phyloP scores from a whole-genome alignment of 2,888 invertebrate genomes.

The Fragum whitleyi region DNA sequence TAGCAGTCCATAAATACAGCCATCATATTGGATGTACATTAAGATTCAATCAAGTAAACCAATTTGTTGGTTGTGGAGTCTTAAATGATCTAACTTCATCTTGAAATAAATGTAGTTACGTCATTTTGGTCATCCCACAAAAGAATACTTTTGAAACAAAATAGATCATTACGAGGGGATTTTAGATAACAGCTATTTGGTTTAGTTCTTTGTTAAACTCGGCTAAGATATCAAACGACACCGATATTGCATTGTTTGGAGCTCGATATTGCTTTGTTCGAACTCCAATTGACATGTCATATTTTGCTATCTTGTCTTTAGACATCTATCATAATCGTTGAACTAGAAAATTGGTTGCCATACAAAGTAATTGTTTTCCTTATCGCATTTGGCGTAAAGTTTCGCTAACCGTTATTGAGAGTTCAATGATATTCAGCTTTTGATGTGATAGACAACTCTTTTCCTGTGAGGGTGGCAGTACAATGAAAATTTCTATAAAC shows the following conservation, averaged over 20 bases:
- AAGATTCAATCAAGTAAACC: too few relatives aligned
- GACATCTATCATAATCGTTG: slow-evolving; percentile 40
- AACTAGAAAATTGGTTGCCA: slow-evolving; percentile 37
- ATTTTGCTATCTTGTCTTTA: slow-evolving; percentile 40
- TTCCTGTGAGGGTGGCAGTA: not conserved
- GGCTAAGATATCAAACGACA: not conserved
- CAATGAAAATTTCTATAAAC: too few relatives aligned
- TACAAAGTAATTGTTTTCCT: slow-evolving; percentile 15
- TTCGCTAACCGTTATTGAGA: not conserved
- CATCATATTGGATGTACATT: too few relatives aligned
- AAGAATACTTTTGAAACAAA: slow-evolving; percentile 6
- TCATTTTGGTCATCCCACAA: too few relatives aligned
- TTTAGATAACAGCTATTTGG: not conserved
- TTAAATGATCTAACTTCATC: too few relatives aligned
- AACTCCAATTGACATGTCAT: slow-evolving; percentile 29
- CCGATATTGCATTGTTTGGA: not conserved
- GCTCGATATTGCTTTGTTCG: slow-evolving; percentile 27
- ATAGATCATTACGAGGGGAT: not conserved
- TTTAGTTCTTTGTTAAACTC: slow-evolving; percentile 3
- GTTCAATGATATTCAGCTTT: not conserved
- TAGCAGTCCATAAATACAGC: too few relatives aligned
- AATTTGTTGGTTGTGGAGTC: too few relatives aligned
- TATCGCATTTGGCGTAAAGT: slow-evolving; percentile 10
- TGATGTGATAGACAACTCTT: not conserved
- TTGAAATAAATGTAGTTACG: too few relatives aligned